Base-by-base conservation (phyloP, 2,797 vertebrate species). In the Nasua narica region DNA sequence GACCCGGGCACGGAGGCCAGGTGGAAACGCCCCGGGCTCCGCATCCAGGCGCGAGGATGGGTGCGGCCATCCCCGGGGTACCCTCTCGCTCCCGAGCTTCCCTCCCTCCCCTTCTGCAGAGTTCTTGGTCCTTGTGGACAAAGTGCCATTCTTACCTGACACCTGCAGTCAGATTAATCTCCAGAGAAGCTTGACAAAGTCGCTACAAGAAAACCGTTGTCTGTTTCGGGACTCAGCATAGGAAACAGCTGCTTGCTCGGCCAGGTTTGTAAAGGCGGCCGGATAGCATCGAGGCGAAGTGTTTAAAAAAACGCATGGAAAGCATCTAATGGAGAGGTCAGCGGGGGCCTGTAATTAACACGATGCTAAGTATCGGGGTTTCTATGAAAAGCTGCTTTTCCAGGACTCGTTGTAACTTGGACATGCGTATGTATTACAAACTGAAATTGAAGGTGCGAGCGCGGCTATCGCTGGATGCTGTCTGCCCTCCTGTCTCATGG, bases 151-250 rank as follows among this genome's bases (percentile, higher is more conserved):
- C 98, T 98, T 98, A 98, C 99, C 98, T 98, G 98, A 98, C 97
- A 99, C 98, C 98, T 99, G 98, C 96, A 98, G 97, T 96, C 95
- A 97, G 98, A 99, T 98, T 98, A 98, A 98, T 98, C 97, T 98
- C 97, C 81, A 98, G 96, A 97, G 97, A 98, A 98, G 97, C 97
- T 96, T 98, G 97, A 98, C 98, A 97, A 98, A 98, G 94, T 97
- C 86, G 48, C 97, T 98, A 96, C 97, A 98, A 96, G 91, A 77
- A 98, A 98, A 97, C 95, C 97, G 97, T 98, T 97, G 94, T 96
- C 98, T 97, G 62, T 74, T 90, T 94, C 67, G 95, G 97, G 96
- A 91, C 96, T 83, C 92, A 95, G 97, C 95, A 96, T 95, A 97
- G 67, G 90, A 98, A 98, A 52, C 97, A 98, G 97, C 98, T 98